phyloP scores from a whole-genome alignment of 2,113 vertebrate genomes.

The Ailurus styani region DNA sequence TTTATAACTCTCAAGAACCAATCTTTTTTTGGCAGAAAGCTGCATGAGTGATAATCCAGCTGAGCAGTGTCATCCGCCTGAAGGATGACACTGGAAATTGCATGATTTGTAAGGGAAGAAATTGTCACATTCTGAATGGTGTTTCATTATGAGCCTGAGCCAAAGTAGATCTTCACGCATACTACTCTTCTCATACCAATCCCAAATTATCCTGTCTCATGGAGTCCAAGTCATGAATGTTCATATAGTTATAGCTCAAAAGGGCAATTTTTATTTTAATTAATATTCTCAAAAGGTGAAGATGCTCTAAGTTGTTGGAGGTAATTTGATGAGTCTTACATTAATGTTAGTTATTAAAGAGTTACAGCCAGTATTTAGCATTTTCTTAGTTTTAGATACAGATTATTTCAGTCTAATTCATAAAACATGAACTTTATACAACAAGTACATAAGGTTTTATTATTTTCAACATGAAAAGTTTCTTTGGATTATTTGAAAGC shows the following conservation, averaged over 20 bases:
- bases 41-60: conserved; percentile 24
- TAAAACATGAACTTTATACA: background rate
- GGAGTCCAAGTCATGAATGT: background rate
- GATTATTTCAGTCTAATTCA: background rate
- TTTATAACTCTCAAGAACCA: conserved; percentile 21
- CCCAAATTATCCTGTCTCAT: background rate
- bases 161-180: background rate
- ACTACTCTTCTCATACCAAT: background rate
- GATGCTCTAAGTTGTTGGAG: background rate
- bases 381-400: background rate
- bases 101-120: conserved; percentile 8
- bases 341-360: background rate
- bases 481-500: background rate
- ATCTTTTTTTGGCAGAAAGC: conserved; percentile 32
- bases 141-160: background rate
- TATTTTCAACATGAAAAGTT: background rate
- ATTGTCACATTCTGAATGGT: background rate
- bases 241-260: background rate
- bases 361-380: background rate
- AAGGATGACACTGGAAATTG: conserved; percentile 13
- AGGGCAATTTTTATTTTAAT: background rate
- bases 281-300: background rate
- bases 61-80: background rate
- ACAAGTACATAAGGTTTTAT: background rate
- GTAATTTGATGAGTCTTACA: background rate